A percentile compares a stretch with the other conserved stretches of the same genome.
Conservation (phyloP, 2,797 vertebrate species). For the Karalla daura region DNA sequence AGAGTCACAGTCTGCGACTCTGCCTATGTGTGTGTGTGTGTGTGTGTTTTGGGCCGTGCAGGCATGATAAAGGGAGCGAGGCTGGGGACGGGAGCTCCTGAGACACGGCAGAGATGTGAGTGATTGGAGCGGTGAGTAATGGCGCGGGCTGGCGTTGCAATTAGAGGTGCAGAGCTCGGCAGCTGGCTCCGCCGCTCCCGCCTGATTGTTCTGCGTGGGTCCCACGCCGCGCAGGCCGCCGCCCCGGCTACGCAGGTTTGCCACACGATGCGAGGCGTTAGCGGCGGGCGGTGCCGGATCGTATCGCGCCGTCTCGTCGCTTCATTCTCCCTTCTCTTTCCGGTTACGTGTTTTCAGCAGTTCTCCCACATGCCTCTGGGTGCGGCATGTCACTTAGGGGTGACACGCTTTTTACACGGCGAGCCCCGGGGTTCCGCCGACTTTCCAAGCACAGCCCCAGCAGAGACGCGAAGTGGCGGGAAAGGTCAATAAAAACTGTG, state of each 20-base stretch:
- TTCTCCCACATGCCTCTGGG: not conserved
- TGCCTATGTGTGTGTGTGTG: constrained; percentile 16
- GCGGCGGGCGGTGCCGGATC: no score
- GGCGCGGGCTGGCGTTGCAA: constrained; percentile 43
- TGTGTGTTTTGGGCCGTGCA: constrained; percentile 5
- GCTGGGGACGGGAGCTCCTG: constrained; percentile 15
- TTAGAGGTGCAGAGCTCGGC: constrained; percentile 58
- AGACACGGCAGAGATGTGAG: constrained; percentile 33
- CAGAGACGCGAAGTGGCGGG: no score
- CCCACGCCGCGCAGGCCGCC: constrained; percentile 34
- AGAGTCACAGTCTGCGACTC: not conserved
- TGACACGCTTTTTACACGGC: constrained; percentile 8
- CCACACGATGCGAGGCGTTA: constrained; percentile 28
- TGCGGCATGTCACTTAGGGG: not conserved
- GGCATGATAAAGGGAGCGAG: constrained; percentile 36
- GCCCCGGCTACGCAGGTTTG: constrained; percentile 32
- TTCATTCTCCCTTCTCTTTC: constrained; percentile 4
- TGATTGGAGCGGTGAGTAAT: constrained; percentile 47
- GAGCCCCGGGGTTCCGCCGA: not conserved
- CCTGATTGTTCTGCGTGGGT: constrained; percentile 60
- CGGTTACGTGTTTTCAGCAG: not conserved
- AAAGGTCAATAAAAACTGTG: no score
- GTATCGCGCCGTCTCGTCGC: no score
- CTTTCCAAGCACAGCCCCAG: no score
- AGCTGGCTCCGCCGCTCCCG: constrained; percentile 55